Evolutionary conservation across 2,888 invertebrate species (phyloP).

Genomic region (Myopa testacea): DNA sequence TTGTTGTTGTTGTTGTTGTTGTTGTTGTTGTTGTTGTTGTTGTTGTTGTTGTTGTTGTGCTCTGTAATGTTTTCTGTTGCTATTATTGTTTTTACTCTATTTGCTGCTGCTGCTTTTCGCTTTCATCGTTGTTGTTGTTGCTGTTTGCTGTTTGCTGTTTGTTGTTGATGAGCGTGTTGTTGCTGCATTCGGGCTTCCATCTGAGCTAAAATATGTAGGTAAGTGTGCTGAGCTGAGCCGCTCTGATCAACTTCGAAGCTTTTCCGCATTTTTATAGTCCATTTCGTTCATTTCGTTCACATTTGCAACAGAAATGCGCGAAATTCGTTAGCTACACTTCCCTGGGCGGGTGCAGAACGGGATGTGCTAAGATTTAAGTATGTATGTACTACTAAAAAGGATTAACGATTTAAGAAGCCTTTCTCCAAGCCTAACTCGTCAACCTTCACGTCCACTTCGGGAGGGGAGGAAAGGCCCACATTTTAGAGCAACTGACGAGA

Average conservation of each 20-base stretch:
- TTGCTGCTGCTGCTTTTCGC: background rate
- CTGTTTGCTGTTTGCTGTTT: background rate
- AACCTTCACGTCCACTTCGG: too few relatives aligned
- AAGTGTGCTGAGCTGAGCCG: conserved; percentile 35
- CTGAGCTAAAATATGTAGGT: conserved; percentile 35
- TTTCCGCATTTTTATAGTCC: conserved; percentile 22
- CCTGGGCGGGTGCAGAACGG: too few relatives aligned
- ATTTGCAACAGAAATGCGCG: background rate
- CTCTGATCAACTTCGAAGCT: background rate
- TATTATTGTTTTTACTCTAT: background rate
- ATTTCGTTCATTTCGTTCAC: conserved; percentile 14
- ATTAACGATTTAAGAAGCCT: too few relatives aligned
- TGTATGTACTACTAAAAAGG: too few relatives aligned
- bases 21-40: background rate
- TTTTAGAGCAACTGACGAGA: too few relatives aligned
- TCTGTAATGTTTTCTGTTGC: background rate
- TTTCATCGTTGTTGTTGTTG: background rate
- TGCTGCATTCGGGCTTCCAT: background rate
- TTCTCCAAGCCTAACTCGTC: too few relatives aligned
- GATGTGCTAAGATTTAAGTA: too few relatives aligned
- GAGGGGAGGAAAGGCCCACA: too few relatives aligned
- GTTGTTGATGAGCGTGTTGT: background rate
- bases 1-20: conserved; percentile 9
- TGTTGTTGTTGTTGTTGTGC: conserved; percentile 10
- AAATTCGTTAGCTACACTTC: too few relatives aligned